Conservation (phyloP, 2,113 vertebrate species). For the Notothenia coriiceps region DNA sequence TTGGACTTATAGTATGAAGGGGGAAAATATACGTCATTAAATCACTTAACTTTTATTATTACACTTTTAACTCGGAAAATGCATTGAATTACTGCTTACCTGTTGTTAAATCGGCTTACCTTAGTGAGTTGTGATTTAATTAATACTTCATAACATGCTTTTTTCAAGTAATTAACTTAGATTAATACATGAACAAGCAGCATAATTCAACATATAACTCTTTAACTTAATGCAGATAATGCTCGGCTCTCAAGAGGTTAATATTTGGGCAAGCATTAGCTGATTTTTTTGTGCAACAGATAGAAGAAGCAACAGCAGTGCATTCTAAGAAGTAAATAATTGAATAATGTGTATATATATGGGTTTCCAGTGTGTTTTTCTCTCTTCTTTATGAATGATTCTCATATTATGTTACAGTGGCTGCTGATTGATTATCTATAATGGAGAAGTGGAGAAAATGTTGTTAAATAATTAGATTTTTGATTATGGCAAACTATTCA, state of each 20-base stretch:
- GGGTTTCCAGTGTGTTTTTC: background rate
- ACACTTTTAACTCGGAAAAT: too few species aligned
- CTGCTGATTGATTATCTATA: constrained; percentile 38
- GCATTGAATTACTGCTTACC: too few species aligned
- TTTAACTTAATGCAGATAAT: background rate
- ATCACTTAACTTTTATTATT: background rate
- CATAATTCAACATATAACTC: constrained; percentile 14
- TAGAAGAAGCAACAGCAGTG: background rate
- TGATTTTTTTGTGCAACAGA: constrained; percentile 33
- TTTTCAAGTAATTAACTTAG: background rate
- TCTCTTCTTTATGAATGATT: constrained; percentile 18
- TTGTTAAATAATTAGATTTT: background rate
- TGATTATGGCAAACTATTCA: background rate
- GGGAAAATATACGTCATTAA: background rate
- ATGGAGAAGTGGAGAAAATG: background rate
- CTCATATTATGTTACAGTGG: constrained; percentile 1
- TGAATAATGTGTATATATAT: too few species aligned
- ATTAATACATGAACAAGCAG: background rate
- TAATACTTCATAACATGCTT: background rate
- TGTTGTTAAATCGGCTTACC: background rate
- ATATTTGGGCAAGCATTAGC: constrained; percentile 2
- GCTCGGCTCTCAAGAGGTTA: background rate
- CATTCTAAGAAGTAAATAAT: background rate
- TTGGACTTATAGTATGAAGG: background rate
- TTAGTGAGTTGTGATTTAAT: background rate